Evolutionary conservation across 2,113 vertebrate genomes (phyloP), one percentile per base, ranked within the genome.

Genomic region (Eptesicus fuscus): DNA sequence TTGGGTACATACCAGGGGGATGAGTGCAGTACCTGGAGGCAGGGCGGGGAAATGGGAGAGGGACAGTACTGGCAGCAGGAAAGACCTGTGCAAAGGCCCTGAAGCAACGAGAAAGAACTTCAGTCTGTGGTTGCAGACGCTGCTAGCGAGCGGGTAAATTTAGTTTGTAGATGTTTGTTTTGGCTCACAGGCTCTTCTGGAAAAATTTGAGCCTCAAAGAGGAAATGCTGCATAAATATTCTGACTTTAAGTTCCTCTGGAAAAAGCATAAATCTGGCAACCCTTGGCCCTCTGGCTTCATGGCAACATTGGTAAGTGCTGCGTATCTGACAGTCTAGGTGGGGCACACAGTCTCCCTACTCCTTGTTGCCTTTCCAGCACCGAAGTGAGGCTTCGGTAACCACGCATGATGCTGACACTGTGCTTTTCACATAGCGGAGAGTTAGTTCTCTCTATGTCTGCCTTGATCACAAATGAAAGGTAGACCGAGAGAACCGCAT

Each of bases 121-220:
- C 47, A 22, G 42, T 47, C 14, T 69, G 13, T 47, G 42, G 32
- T 78, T 65, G 47, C 71, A 59, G 37, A 53, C 16, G 18, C 5
- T 32, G 13, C 25, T 28, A 44, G 23, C 11, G 12, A 67, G 18
- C 25, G 56, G 17, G 32, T 77, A 70, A 42, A 70, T 69, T 87
- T 88, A 90, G 78, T 67, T 51, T 18, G n/a, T 80, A 61, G 76
- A n/a, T 86, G 35, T 71, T 93, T 95, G 23, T 53, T 87, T 93
- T 90, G 88, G 86, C 40, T 84, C 37, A 65, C 18, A 71, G 70
- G 65, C 35, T 93, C 30, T 73, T 89, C 65, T 84, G 67, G 80
- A 82, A 96, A 84, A 61, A 47, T 47, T 77, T 69, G 61, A 86
- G 44, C 20, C 47, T 37, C 22, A 23, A n/a, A 73, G 22, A 73